Percentiles rank a stretch among this genome's conserved stretches.
These are phyloP conservation scores for Lerema accius DNA, from an alignment of 1,140 invertebrate species.

Conservation along the genomic window DNA sequence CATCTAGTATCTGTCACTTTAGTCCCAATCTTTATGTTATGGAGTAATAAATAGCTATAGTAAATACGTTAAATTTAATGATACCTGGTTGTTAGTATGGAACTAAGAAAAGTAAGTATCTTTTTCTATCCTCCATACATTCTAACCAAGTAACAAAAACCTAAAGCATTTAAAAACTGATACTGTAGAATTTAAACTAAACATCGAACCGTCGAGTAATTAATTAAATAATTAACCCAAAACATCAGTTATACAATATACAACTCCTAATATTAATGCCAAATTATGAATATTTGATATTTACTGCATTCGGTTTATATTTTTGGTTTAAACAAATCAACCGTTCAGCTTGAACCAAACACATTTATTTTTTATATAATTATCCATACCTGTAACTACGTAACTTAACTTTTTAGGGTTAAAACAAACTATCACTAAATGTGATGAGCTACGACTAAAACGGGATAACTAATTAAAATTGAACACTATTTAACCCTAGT, in stretches of 20 bases:
- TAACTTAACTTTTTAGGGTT: background rate
- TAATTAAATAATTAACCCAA: too few relatives aligned
- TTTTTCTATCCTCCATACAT: background rate
- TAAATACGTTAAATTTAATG: too few relatives aligned
- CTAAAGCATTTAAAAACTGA: background rate
- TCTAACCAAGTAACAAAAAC: background rate
- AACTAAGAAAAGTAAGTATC: too few relatives aligned
- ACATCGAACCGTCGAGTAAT: background rate
- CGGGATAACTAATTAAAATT: slow-evolving; percentile 16
- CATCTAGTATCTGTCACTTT: too few relatives aligned
- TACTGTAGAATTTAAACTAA: background rate
- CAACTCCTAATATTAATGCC: too few relatives aligned
- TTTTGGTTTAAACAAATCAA: background rate
- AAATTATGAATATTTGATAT: too few relatives aligned
- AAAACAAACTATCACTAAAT: background rate
- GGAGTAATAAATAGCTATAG: too few relatives aligned
- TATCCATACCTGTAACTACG: background rate
- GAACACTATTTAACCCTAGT: slow-evolving; percentile 19
- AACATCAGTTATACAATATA: too few relatives aligned
- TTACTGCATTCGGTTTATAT: background rate
- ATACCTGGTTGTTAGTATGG: too few relatives aligned
- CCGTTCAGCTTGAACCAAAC: background rate
- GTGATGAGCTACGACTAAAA: slow-evolving; percentile 5
- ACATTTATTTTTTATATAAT: background rate
- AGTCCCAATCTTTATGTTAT: too few relatives aligned